Evolutionary conservation across 2,113 vertebrate species (phyloP).

Genomic region (Chloebia gouldiae): DNA sequence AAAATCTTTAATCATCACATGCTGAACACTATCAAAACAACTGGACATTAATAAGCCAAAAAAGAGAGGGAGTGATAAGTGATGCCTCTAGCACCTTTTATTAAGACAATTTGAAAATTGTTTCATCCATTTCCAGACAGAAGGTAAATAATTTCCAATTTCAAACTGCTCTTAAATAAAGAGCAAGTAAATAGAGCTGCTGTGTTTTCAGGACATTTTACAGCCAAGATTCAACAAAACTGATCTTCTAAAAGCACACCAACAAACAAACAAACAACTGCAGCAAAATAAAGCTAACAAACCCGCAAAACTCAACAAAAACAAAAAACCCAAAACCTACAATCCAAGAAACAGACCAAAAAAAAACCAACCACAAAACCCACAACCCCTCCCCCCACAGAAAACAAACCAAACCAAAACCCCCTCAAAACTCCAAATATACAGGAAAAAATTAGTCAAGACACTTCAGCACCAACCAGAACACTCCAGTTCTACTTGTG

Average conservation of each 20-base stretch:
- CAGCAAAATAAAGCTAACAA: not conserved
- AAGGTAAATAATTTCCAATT: not conserved
- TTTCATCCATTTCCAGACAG: not conserved
- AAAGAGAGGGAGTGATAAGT: not conserved
- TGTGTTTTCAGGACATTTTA: not conserved
- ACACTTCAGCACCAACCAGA: not conserved
- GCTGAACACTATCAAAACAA: not conserved
- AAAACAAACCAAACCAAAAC: not conserved
- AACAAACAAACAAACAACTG: not conserved
- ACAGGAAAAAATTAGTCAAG: not conserved
- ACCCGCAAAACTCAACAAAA: not conserved
- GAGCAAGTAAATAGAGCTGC: not conserved
- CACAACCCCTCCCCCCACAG: not conserved
- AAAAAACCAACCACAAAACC: not conserved
- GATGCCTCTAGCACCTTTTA: not conserved
- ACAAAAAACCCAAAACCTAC: rapidly evolving
- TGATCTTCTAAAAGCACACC: not conserved
- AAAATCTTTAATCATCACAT: not conserved
- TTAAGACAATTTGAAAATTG: not conserved
- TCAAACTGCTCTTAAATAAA: not conserved
- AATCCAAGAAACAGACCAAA: not conserved
- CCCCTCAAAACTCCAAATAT: not conserved
- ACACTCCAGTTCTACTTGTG: not conserved
- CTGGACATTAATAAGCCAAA: not conserved
- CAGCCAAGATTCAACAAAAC: not conserved